Base-by-base conservation (phyloP, 1,140 invertebrate genomes). In the Pantala flavescens region DNA sequence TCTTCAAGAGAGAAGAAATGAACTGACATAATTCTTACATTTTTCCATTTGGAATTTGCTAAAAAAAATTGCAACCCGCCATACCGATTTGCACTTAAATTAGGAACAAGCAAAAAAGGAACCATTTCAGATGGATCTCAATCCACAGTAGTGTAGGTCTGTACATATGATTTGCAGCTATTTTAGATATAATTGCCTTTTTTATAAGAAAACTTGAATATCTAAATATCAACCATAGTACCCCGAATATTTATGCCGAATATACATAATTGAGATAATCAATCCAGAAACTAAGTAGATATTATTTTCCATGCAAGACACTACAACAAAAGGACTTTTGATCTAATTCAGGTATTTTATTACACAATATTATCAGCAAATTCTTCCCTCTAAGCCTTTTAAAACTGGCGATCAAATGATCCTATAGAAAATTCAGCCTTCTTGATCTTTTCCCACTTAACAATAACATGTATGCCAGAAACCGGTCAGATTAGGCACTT, bases 41-140 rank as follows among this genome's bases (percentile, higher is more conserved):
- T 63, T 19, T 14, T 21, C 49, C 49, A 63, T 19, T 19, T 63
- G n/a, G 14, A 63, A 63, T 21, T 63, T 1, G 14, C 49, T 19
- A 63, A 63, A 63, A 63, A 21, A 63, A 63, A 5, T 63, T 63
- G 49, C 49, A 63, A 63, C 49, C 49, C 49, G 49, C 49, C 28
- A 63, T 63, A 63, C 49, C 49, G 49, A 63, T 63, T 63, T 63
- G 49, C 49, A 63, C 49, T 63, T 63, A 63, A 63, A 3, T 63
- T 63, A 63, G 49, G 49, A 63, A 63, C 49, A 63, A 63, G 49
- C 49, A 21, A 63, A 63, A 36, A 63, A 63, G 49, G 49, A 63
- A 63, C 49, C 49, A 63, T 63, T 63, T 63, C 49, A 63, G 49
- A 21, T 63, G 28, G 28, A 36, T 36, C 9, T 36, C 9, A 9